These are phyloP conservation scores for Haplochromis vanheusdeni DNA, from an alignment of 2,113 vertebrate species.

Conservation along the genomic window DNA sequence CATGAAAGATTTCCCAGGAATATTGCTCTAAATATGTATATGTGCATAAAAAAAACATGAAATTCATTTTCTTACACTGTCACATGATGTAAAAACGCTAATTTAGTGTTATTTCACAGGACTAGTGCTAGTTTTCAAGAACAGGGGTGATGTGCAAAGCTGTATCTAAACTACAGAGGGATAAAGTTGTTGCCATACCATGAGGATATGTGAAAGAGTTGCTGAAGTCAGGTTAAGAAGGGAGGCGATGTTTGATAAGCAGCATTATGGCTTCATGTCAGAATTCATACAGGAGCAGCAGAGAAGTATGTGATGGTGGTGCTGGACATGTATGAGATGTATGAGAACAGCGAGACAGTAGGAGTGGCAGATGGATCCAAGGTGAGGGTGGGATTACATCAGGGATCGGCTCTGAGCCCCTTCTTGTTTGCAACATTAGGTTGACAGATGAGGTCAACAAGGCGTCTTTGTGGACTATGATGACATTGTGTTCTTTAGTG, in stretches of 20 bases:
- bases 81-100: not conserved
- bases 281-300: not conserved
- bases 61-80: not conserved
- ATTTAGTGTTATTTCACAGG: not conserved
- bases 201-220: not conserved
- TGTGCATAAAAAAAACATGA: not conserved
- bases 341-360: not conserved
- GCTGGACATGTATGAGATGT: not conserved
- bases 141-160: not conserved
- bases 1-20: not conserved
- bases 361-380: not conserved
- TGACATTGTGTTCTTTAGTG: not conserved
- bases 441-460: not conserved
- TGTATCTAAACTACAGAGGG: not conserved
- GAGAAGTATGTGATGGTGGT: not conserved
- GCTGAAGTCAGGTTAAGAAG: not conserved
- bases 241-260: not conserved
- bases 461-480: not conserved
- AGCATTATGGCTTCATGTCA: not conserved
- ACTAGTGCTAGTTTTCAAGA: not conserved
- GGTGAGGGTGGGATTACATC: not conserved
- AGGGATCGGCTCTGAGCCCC: not conserved
- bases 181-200: not conserved
- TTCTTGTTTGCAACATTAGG: not conserved
- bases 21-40: not conserved